Percentiles rank a stretch among this genome's conserved stretches.
phyloP scores from a whole-genome alignment of 2,113 vertebrate genomes.

The Periophthalmodon schlosseri region DNA sequence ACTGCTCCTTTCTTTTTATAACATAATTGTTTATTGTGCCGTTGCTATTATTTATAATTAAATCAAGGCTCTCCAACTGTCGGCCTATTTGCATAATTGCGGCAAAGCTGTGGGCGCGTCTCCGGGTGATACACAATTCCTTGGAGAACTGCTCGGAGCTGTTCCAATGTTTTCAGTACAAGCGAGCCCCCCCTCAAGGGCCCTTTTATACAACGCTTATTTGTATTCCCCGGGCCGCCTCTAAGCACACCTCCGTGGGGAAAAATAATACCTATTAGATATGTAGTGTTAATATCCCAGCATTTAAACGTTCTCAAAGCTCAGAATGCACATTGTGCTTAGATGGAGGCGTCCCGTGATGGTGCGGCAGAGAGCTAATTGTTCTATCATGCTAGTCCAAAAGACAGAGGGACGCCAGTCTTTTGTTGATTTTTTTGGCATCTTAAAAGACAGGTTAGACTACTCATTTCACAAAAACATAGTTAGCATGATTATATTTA shows the following conservation, averaged over 20 bases:
- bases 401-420: not conserved
- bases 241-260: constrained; percentile 55
- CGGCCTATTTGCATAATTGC: constrained; percentile 6
- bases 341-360: constrained; percentile 46
- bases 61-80: constrained; percentile 5
- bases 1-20: not conserved
- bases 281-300: constrained; percentile 61
- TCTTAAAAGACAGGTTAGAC: not conserved
- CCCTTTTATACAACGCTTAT: constrained; percentile 38
- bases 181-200: constrained; percentile 33
- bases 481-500: too few species aligned
- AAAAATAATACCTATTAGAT: constrained; percentile 57
- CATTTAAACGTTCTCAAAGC: constrained; percentile 59
- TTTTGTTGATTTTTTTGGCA: not conserved
- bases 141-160: constrained; percentile 32
- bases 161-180: constrained; percentile 31
- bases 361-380: constrained; percentile 51
- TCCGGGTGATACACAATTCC: constrained; percentile 40
- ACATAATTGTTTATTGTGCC: constrained; percentile 1
- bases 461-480: too few species aligned
- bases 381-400: constrained; percentile 46
- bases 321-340: constrained; percentile 40
- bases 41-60: constrained; percentile 21
- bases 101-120: constrained; percentile 25
- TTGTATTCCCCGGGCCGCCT: constrained; percentile 51